These are phyloP conservation scores for Gopherus flavomarginatus DNA, from an alignment of 2,113 vertebrate genomes.

Conservation along the genomic window DNA sequence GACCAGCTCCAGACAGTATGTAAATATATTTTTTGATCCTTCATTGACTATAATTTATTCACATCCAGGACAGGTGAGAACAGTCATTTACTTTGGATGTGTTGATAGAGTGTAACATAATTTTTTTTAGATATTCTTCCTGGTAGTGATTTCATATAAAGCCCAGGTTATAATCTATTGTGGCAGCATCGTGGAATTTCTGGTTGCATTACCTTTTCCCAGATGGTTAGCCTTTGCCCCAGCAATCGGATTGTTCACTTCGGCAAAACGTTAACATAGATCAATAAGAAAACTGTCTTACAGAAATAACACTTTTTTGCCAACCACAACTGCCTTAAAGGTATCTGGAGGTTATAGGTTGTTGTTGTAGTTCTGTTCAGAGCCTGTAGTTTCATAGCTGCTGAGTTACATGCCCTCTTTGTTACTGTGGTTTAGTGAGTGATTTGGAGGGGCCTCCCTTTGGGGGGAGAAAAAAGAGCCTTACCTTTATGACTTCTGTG, in stretches of 20 bases:
- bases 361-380: conserved; percentile 24
- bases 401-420: conserved; percentile 22
- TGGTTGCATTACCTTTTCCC: conserved; percentile 69
- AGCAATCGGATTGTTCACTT: conserved; percentile 69
- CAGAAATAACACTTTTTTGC: conserved; percentile 67
- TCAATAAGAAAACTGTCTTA: conserved; percentile 73
- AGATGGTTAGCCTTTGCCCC: conserved; percentile 74
- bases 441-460: not conserved
- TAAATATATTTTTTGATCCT: not conserved
- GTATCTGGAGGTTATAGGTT: conserved; percentile 55
- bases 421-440: not conserved
- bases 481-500: not conserved
- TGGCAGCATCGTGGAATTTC: conserved; percentile 63
- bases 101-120: not conserved
- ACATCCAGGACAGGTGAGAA: not conserved
- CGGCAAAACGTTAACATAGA: conserved; percentile 65
- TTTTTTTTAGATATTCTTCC: not conserved
- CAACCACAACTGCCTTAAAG: conserved; percentile 55
- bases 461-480: not conserved
- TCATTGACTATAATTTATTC: not conserved
- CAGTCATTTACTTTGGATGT: not conserved
- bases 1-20: not conserved
- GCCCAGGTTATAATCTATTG: conserved; percentile 45
- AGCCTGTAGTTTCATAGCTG: conserved; percentile 12
- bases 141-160: conserved; percentile 47